These are phyloP conservation scores for Acanthosepion pharaonis DNA, from an alignment of 2,888 invertebrate species.

Conservation along the genomic window DNA sequence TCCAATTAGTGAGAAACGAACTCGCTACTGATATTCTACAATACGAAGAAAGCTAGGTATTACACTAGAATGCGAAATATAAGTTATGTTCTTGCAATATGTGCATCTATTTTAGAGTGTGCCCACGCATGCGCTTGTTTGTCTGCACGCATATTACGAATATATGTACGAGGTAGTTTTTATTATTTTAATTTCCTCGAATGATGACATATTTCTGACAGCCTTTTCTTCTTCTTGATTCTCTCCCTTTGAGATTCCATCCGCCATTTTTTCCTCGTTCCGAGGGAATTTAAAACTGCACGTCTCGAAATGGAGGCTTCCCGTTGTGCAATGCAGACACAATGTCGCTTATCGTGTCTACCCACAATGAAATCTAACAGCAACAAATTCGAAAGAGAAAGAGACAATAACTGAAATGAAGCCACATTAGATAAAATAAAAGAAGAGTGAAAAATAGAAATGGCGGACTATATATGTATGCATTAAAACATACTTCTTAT, in stretches of 20 bases:
- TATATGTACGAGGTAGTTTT: neutral
- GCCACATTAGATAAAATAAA: neutral
- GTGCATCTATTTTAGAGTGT: neutral
- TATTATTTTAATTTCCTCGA: neutral
- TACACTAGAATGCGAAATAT: too few species aligned
- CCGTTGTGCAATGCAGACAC: neutral
- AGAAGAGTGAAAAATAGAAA: too few species aligned
- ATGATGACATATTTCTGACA: constrained; percentile 4
- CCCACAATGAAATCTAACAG: neutral
- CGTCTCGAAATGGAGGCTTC: neutral
- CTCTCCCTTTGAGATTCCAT: neutral
- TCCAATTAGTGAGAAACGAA: too few species aligned
- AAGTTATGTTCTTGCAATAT: too few species aligned
- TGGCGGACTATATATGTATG: too few species aligned
- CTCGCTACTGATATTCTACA: too few species aligned
- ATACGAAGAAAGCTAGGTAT: too few species aligned
- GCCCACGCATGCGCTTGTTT: neutral
- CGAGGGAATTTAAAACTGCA: neutral
- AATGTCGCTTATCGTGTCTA: neutral
- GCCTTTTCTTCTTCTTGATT: neutral
- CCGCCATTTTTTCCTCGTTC: neutral
- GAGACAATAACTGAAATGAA: neutral
- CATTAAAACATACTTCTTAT: too few species aligned
- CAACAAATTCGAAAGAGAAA: neutral
- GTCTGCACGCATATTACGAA: neutral